Percentiles rank a stretch among this genome's conserved stretches.
phyloP scores from a whole-genome alignment of 1,140 invertebrate genomes.

The Helicoverpa zea region DNA sequence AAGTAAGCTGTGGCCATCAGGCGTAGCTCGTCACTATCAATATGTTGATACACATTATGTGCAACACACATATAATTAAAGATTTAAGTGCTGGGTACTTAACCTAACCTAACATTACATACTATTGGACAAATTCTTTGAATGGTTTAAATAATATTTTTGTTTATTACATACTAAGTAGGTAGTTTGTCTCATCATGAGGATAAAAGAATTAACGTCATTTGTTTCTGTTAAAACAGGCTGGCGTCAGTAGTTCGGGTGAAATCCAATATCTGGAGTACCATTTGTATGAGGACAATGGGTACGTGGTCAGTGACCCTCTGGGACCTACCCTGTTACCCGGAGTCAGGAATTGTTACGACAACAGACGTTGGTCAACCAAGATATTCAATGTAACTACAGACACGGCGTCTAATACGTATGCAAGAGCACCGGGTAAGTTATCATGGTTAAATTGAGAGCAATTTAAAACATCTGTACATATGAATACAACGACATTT shows the following conservation, averaged over 20 bases:
- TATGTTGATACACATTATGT: too few species aligned
- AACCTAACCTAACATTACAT: too few species aligned
- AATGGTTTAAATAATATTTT: too few species aligned
- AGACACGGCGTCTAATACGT: slow-evolving; percentile 90
- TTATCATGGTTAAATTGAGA: not conserved
- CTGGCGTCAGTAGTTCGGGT: slow-evolving; percentile 89
- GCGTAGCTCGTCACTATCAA: not conserved
- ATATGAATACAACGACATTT: too few species aligned
- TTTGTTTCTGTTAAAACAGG: slow-evolving; percentile 67
- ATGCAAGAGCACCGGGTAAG: slow-evolving; percentile 88
- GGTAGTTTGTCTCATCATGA: too few species aligned
- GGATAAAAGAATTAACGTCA: too few species aligned
- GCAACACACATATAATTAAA: too few species aligned
- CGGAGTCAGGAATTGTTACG: slow-evolving; percentile 88
- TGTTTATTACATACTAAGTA: too few species aligned
- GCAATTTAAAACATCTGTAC: too few species aligned
- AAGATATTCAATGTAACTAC: slow-evolving; percentile 88
- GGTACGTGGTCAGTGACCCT: slow-evolving; percentile 88
- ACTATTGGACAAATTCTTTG: too few species aligned
- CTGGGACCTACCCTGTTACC: slow-evolving; percentile 70
- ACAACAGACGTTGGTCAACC: slow-evolving; percentile 87
- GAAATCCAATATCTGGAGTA: slow-evolving; percentile 89
- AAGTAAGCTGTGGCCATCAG: slow-evolving; percentile 75
- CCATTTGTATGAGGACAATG: slow-evolving; percentile 89
- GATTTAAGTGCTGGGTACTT: too few species aligned